Percentiles rank a stretch among this genome's conserved stretches.
phyloP scores from a whole-genome alignment of 2,113 vertebrate genomes.

The Lepus americanus region DNA sequence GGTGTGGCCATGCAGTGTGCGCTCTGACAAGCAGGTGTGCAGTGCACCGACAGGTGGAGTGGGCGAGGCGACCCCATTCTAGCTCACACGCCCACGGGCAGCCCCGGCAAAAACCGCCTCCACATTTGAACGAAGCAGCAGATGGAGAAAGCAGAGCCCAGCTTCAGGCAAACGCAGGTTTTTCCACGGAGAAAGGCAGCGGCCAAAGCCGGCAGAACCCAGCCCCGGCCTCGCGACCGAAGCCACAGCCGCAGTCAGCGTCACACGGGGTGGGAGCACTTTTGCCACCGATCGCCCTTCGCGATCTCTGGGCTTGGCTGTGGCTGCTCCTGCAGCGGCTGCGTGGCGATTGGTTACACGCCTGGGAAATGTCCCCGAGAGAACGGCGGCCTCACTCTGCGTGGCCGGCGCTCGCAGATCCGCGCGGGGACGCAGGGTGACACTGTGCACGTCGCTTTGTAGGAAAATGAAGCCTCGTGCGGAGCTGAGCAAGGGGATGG shows the following conservation, averaged over 20 bases:
- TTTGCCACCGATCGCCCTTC: conserved; percentile 62
- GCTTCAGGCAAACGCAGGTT: conserved; percentile 42
- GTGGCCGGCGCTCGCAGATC: background rate
- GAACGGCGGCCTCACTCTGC: conserved; percentile 66
- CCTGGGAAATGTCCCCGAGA: conserved; percentile 74
- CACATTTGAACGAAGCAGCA: conserved; percentile 3
- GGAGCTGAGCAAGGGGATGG: background rate
- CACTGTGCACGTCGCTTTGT: conserved; percentile 75
- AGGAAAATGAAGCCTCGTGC: conserved; percentile 78
- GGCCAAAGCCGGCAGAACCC: rapidly evolving
- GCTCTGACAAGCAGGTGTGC: rapidly evolving
- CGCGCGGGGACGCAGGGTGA: conserved; percentile 62
- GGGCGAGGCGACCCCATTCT: rapidly evolving
- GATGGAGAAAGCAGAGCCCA: background rate
- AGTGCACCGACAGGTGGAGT: background rate
- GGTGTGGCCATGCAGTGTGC: rapidly evolving
- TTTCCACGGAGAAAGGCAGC: background rate
- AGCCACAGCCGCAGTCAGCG: conserved; percentile 24
- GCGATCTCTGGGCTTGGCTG: conserved; percentile 42
- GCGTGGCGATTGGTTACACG: conserved; percentile 84
- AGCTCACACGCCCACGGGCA: background rate
- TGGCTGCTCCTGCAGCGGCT: conserved; percentile 71
- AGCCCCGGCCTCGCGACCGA: conserved; percentile 43
- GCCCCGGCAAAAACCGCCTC: conserved; percentile 24
- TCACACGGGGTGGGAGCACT: conserved; percentile 64